These are phyloP conservation scores for Sebastes iracundus DNA, from an alignment of 2,797 vertebrate genomes.

Conservation along the genomic window DNA sequence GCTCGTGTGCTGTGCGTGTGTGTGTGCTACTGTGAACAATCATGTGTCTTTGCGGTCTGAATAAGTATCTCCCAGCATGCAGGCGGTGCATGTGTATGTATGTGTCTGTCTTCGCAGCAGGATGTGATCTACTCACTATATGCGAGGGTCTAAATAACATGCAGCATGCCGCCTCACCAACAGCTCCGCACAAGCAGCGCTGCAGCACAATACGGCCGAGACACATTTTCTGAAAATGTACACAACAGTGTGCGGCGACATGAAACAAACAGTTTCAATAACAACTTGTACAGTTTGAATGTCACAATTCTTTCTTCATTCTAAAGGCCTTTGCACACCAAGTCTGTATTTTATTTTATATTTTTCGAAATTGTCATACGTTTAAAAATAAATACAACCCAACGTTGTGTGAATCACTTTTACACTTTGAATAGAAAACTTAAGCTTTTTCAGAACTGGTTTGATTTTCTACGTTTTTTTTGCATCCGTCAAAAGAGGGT, in stretches of 20 bases:
- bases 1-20: background rate
- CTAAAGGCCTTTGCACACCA: too few species aligned
- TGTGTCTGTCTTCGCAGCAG: slow-evolving; percentile 65
- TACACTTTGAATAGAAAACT: too few species aligned
- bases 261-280: background rate
- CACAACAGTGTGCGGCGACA: background rate
- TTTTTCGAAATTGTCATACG: too few species aligned
- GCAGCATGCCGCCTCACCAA: slow-evolving; percentile 24
- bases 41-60: slow-evolving; percentile 39
- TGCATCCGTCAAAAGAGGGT: too few species aligned
- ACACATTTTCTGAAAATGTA: background rate
- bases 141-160: slow-evolving; percentile 46
- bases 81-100: slow-evolving; percentile 47
- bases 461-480: too few species aligned
- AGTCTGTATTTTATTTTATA: too few species aligned
- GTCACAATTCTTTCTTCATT: too few species aligned
- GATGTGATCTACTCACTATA: slow-evolving; percentile 52
- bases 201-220: background rate
- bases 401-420: too few species aligned
- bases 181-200: background rate
- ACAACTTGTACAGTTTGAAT: background rate
- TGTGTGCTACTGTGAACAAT: slow-evolving; percentile 31
- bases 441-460: too few species aligned
- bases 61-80: slow-evolving; percentile 62
- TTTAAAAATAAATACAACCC: too few species aligned